Evolutionary conservation across 2,888 invertebrate genomes (phyloP), one percentile per base, ranked within the genome.

Genomic region (Brenthis daphne): DNA sequence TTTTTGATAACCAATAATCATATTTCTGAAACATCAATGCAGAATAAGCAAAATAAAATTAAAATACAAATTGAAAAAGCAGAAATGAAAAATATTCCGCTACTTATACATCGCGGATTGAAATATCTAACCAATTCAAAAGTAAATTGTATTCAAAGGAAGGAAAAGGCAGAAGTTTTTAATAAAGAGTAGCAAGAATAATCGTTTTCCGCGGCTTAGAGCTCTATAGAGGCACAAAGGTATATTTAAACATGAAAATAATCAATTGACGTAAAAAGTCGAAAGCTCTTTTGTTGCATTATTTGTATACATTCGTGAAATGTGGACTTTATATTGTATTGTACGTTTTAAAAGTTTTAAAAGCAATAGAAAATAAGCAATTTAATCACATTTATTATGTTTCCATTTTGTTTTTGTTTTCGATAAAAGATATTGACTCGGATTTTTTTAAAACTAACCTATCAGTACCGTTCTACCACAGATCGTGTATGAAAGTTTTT

Each of bases 161-260:
- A 64, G 29, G 67, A 24, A 58, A 70, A 63, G 64, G 57, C 57
- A 54, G 66, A 48, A 68, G 53, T 57, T 70, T 70, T 69, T 71
- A 67, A 70, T 68, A 68, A 70, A 68, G 64, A 58, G 68, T 43
- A 69, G 57, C 51, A 61, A 60, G 64, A 70, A 72, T 71, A 72
- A 69, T 72, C 47, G 71, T 70, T 70, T 69, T 71, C 71, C 72
- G 68, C 66, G 67, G 70, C 67, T 70, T 68, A 69, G 65, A 63
- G 56, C 56, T 71, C 56, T 60, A 50, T 60, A 16, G 50, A 50
- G 47, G 57, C 68, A 69, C 68, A 71, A 71, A 72, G 68, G 65
- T 65, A 65, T 65, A 61, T 69, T 61, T 54, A 61, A 69, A 69
- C 69, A 69, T 60, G 51, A 20, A 65, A 65, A 69, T 65, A 65